Conservation (phyloP, 1,140 invertebrate species). For the Drosophila ironensis region DNA sequence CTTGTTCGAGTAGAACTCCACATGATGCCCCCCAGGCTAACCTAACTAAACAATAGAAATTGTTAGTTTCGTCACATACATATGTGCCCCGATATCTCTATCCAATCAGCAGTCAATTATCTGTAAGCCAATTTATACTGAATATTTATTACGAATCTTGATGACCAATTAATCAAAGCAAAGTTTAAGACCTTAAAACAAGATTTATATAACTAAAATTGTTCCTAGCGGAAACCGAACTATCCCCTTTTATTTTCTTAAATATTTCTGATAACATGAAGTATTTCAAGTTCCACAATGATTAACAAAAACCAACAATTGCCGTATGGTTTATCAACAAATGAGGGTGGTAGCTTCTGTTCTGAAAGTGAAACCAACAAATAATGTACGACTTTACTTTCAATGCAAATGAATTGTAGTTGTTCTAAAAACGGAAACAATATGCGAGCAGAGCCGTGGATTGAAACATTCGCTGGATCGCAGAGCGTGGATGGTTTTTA, state of each 20-base stretch:
- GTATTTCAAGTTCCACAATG: too few relatives aligned
- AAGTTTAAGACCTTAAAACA: too few relatives aligned
- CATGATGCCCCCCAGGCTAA: too few relatives aligned
- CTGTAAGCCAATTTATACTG: not conserved
- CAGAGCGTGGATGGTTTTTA: conserved; percentile 64
- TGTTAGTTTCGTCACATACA: not conserved
- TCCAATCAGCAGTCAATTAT: not conserved
- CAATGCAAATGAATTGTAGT: not conserved
- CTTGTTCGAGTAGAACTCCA: not conserved
- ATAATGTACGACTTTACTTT: too few relatives aligned
- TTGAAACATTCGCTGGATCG: conserved; percentile 38
- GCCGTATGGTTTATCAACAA: too few relatives aligned
- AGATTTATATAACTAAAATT: too few relatives aligned
- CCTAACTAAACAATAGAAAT: not conserved
- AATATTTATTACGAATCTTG: not conserved
- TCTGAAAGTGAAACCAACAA: too few relatives aligned
- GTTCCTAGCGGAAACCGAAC: too few relatives aligned
- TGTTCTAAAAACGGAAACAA: conserved; percentile 9
- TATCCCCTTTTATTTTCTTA: too few relatives aligned
- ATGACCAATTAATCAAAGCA: not conserved
- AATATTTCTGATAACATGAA: too few relatives aligned
- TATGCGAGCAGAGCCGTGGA: not conserved
- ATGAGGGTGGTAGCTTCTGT: too few relatives aligned
- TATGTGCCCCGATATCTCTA: not conserved
- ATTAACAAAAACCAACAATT: too few relatives aligned